These are phyloP conservation scores for Gobio gobio DNA, from an alignment of 2,113 vertebrate genomes.

Conservation along the genomic window DNA sequence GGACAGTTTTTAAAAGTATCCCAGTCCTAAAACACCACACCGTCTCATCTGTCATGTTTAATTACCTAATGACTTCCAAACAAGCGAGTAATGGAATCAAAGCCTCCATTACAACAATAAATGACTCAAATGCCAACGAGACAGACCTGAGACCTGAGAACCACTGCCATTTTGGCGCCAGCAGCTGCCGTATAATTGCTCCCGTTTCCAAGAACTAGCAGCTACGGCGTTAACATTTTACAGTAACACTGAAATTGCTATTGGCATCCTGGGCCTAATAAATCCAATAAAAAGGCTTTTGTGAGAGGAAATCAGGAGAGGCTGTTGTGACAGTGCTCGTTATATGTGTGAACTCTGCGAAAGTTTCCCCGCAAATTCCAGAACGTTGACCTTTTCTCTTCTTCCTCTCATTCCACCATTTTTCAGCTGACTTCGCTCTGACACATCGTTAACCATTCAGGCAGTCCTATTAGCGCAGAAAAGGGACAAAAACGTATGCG, in stretches of 20 bases:
- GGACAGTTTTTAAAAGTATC: neutral
- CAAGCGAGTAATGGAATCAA: constrained; percentile 69
- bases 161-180: constrained; percentile 61
- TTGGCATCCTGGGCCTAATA: constrained; percentile 49
- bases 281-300: constrained; percentile 50
- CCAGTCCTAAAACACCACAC: neutral
- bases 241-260: constrained; percentile 50
- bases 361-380: constrained; percentile 32
- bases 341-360: constrained; percentile 40
- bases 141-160: constrained; percentile 68
- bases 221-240: constrained; percentile 39
- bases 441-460: constrained; percentile 40
- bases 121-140: constrained; percentile 70
- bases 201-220: constrained; percentile 61
- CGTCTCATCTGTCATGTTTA: constrained; percentile 65
- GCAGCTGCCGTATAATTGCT: constrained; percentile 68
- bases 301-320: constrained; percentile 34
- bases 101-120: constrained; percentile 68
- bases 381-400: constrained; percentile 22
- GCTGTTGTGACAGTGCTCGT: constrained; percentile 38
- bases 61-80: constrained; percentile 69
- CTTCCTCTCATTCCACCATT: neutral
- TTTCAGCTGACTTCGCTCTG: neutral
- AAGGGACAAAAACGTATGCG: constrained; percentile 30
- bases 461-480: constrained; percentile 22